A percentile compares a stretch with the other conserved stretches of the same genome.
These are phyloP conservation scores for Sphyrna mokarran DNA, from an alignment of 2,113 vertebrate genomes.

Conservation along the genomic window DNA sequence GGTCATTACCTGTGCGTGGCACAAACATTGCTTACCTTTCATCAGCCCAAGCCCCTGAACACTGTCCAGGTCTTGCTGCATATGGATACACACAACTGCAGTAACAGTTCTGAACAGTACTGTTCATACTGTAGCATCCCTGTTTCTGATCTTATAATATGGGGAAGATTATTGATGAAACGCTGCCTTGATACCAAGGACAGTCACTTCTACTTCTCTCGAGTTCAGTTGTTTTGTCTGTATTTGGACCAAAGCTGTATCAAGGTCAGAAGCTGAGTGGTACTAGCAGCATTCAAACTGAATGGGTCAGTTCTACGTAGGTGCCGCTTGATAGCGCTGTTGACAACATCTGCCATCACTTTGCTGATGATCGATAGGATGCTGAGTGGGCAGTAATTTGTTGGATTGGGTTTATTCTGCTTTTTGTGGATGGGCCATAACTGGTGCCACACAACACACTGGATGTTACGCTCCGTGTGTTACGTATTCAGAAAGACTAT, in stretches of 20 bases:
- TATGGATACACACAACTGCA: not conserved
- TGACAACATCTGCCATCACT: not conserved
- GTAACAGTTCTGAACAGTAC: not conserved
- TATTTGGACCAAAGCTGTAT: not conserved
- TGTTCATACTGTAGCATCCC: too few relatives aligned
- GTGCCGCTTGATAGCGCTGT: not conserved
- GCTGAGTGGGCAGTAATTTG: not conserved
- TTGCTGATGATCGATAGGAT: not conserved
- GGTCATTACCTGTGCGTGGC: too few relatives aligned
- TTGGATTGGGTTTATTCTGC: not conserved
- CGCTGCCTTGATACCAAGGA: not conserved
- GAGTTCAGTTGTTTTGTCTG: not conserved
- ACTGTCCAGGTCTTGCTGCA: not conserved
- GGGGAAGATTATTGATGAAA: not conserved
- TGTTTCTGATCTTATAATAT: not conserved
- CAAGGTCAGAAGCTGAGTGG: not conserved
- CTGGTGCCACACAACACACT: not conserved
- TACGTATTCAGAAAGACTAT: not conserved
- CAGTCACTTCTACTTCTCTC: not conserved
- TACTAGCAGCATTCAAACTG: not conserved
- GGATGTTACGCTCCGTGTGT: not conserved
- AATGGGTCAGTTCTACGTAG: not conserved
- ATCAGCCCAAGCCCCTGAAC: too few relatives aligned
- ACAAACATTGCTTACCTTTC: too few relatives aligned
- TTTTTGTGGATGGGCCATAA: not conserved